A percentile compares a stretch with the other conserved stretches of the same genome.
Conservation (phyloP, 2,888 invertebrate genomes). For the Patella ulyssiponensis region DNA sequence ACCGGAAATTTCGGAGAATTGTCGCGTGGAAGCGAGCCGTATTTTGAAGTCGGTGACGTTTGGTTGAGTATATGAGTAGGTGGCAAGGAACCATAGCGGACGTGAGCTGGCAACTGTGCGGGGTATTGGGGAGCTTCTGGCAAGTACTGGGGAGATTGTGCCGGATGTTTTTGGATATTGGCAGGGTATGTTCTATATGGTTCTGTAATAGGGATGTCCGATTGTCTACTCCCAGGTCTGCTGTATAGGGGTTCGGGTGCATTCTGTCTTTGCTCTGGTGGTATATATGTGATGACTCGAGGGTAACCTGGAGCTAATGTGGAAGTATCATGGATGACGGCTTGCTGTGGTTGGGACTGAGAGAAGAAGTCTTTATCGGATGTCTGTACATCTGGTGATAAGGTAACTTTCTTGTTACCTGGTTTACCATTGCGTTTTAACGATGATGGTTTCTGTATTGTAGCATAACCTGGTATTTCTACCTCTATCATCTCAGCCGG, state of each 20-base stretch:
- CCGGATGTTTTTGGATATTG: constrained; percentile 39
- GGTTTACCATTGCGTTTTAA: constrained; percentile 43
- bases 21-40: constrained; percentile 17
- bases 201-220: too few relatives aligned
- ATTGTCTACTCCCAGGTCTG: not conserved
- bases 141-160: constrained; percentile 57
- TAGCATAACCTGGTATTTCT: constrained; percentile 48
- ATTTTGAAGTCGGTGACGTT: constrained; percentile 13
- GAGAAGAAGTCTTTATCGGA: constrained; percentile 13
- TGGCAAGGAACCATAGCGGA: constrained; percentile 17
- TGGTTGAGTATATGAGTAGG: not conserved
- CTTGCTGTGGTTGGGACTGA: constrained; percentile 12
- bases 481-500: constrained; percentile 17
- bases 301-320: not conserved
- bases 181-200: constrained; percentile 5
- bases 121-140: constrained; percentile 44
- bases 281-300: constrained; percentile 8
- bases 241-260: not conserved
- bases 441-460: constrained; percentile 48
- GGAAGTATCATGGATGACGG: constrained; percentile 8
- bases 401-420: constrained; percentile 56
- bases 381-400: constrained; percentile 47
- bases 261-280: not conserved
- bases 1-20: constrained; percentile 19
- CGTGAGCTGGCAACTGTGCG: constrained; percentile 35